Base-by-base conservation (phyloP, 2,888 invertebrate species). In the Drosophila mercatorum region DNA sequence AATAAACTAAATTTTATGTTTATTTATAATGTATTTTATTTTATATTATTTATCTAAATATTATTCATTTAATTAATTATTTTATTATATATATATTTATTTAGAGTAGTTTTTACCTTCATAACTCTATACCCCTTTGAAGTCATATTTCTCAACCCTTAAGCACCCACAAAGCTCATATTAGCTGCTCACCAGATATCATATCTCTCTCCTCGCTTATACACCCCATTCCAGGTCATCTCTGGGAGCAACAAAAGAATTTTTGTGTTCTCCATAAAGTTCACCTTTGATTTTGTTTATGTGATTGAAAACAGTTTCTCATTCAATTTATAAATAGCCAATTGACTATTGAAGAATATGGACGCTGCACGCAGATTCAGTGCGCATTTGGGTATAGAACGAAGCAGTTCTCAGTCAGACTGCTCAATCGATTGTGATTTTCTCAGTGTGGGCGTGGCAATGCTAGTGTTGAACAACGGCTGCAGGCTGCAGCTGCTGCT, bases 291-390 rank as follows among this genome's bases (percentile, higher is more conserved):
- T 11, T 72, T 72, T 83, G 83, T 80, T 80, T 80, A 80, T 64
- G 49, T 56, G 71, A 79, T 75, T 46, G 60, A 51, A 66, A 72
- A 60, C 47, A 46, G 65, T 72, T 53, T 47, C 41, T 60, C 57
- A 59, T 46, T 60, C 57, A 57, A 60, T 72, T 83, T 86, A 84
- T 68, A 83, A 83, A 88, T 86, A 88, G 87, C 78, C 74, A 55
- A 79, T 47, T 55, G 49, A 40, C 22, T 10, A 57, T 57, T 36
- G 57, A 17, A 31, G 52, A 63, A 74, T 71, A 83, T 52, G 5
- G 17, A 17, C 34, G 49, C 66, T 68, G 47, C 69, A 47, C 53
- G 63, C 51, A 47, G 47, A 63, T 59, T 76, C 83, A 86, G 83
- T 83, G 74, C 81, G 81, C 83, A 83, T 70, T 86, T 75, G 55